These are phyloP conservation scores for Chrysomallon squamiferum DNA, from an alignment of 1,140 invertebrate species.

Conservation along the genomic window DNA sequence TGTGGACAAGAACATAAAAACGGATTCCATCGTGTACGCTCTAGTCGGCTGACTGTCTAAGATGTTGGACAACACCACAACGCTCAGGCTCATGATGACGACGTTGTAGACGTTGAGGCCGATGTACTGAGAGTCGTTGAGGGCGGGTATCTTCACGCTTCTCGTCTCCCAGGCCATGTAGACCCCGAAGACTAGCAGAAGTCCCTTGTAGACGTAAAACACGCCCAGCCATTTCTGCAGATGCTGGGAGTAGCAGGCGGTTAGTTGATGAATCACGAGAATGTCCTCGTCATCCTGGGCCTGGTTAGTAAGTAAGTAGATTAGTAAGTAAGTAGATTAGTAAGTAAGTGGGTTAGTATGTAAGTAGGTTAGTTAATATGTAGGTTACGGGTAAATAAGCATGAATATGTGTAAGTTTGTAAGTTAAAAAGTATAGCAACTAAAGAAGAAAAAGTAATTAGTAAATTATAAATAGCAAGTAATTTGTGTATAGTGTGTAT, in stretches of 20 bases:
- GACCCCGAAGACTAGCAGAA: constrained; percentile 77
- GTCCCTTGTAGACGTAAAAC: constrained; percentile 87
- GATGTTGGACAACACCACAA: constrained; percentile 84
- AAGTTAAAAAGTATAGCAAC: too few relatives aligned
- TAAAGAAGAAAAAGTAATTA: too few relatives aligned
- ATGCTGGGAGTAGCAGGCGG: constrained; percentile 85
- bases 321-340: neutral
- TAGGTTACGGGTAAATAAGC: too few relatives aligned
- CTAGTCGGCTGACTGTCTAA: constrained; percentile 84
- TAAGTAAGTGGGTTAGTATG: neutral
- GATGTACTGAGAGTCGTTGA: constrained; percentile 61
- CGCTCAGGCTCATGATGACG: constrained; percentile 84
- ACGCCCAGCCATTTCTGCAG: constrained; percentile 86
- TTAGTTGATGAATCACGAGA: constrained; percentile 87
- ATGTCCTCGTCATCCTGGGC: constrained; percentile 61
- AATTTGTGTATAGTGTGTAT: too few relatives aligned
- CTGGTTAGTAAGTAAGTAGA: constrained; percentile 26
- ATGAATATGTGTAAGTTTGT: too few relatives aligned
- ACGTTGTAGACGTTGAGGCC: constrained; percentile 86
- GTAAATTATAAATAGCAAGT: too few relatives aligned
- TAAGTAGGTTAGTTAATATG: too few relatives aligned
- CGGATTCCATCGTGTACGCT: constrained; percentile 82
- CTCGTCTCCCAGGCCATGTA: constrained; percentile 61
- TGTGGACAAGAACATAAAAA: constrained; percentile 83
- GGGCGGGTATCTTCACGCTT: constrained; percentile 57